phyloP scores from a whole-genome alignment of 2,888 invertebrate genomes.

The Neoaliturus tenellus region DNA sequence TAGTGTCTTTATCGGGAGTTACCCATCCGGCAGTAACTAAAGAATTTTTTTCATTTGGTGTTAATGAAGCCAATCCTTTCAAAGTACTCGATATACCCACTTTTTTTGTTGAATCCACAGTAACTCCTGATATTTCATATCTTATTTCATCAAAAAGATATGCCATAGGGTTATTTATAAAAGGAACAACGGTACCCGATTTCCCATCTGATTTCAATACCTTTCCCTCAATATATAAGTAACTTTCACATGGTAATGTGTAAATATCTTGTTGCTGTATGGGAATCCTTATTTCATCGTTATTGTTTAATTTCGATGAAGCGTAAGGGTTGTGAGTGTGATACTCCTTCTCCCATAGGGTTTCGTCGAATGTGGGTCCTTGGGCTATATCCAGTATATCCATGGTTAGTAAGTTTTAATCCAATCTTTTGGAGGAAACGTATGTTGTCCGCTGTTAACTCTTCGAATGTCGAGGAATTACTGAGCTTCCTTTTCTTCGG shows the following conservation, averaged over 20 bases:
- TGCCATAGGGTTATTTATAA: constrained; percentile 54
- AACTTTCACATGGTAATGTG: constrained; percentile 67
- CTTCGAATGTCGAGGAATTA: neutral
- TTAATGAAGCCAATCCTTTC: constrained; percentile 46
- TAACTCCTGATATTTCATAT: constrained; percentile 55
- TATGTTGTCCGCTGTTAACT: constrained; percentile 25
- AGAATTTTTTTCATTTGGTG: constrained; percentile 21
- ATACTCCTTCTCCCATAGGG: constrained; percentile 54
- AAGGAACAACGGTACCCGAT: constrained; percentile 1
- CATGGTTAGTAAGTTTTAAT: constrained; percentile 4
- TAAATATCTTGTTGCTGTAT: constrained; percentile 68
- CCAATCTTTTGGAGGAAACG: constrained; percentile 23
- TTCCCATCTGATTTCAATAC: constrained; percentile 41
- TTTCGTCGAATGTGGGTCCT: constrained; percentile 56
- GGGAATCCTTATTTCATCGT: constrained; percentile 69
- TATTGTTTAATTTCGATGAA: constrained; percentile 66
- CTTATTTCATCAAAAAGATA: constrained; percentile 56
- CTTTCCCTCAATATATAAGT: constrained; percentile 59
- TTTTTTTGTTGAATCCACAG: constrained; percentile 51
- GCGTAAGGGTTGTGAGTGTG: constrained; percentile 68
- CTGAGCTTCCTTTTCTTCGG: neutral
- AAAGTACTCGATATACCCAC: constrained; percentile 56
- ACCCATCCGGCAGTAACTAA: constrained; percentile 6
- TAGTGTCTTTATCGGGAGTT: neutral
- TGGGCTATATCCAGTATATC: constrained; percentile 51